Conservation (phyloP, 2,113 vertebrate genomes). For the Candoia aspera region DNA sequence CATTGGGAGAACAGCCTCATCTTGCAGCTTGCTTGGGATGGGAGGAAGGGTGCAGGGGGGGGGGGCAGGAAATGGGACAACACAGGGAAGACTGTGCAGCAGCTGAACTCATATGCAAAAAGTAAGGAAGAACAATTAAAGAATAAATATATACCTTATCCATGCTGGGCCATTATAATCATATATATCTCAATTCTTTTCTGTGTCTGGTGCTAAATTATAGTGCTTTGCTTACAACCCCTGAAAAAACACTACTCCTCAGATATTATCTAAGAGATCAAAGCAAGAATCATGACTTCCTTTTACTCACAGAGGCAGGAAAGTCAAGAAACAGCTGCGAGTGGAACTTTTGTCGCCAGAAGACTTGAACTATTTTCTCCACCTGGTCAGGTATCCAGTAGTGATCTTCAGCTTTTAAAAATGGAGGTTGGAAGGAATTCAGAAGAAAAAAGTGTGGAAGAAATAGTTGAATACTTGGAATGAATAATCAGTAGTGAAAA, state of each 20-base stretch:
- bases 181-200: not conserved
- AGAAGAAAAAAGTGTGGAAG: not conserved
- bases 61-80: not conserved
- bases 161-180: not conserved
- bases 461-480: not conserved
- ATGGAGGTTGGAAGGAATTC: not conserved
- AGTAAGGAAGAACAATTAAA: not conserved
- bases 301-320: not conserved
- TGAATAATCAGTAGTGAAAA: not conserved
- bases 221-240: not conserved
- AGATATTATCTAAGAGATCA: not conserved
- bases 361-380: not conserved
- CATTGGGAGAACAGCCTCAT: not conserved
- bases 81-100: slow-evolving; percentile 11
- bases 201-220: not conserved
- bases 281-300: not conserved
- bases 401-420: not conserved
- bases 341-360: not conserved
- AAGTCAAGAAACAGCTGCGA: not conserved
- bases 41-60: not conserved
- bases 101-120: slow-evolving; percentile 19
- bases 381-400: not conserved
- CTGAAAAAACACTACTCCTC: not conserved
- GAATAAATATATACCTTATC: not conserved
- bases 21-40: not conserved